A percentile compares a stretch with the other conserved stretches of the same genome.
Evolutionary conservation across 2,888 invertebrate genomes (phyloP).

Genomic region (Pedicia rivosa): DNA sequence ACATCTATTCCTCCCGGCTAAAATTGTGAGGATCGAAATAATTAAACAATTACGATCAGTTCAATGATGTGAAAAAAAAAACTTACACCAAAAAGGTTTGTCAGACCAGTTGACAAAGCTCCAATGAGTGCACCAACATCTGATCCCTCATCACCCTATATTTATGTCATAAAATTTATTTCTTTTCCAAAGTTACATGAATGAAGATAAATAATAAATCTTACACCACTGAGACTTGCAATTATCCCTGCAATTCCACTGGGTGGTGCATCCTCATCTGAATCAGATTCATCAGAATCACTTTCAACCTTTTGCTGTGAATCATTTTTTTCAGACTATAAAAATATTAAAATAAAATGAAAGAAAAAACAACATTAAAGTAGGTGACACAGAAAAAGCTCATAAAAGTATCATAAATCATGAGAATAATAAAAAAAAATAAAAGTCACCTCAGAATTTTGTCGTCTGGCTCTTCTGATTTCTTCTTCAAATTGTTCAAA

Average conservation of each 20-base stretch:
- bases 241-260: constrained; percentile 27
- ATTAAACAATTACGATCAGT: background rate
- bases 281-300: constrained; percentile 1
- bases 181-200: background rate
- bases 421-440: no score
- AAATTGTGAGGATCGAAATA: background rate
- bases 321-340: no score
- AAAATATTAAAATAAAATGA: no score
- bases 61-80: no score
- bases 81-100: constrained; percentile 28
- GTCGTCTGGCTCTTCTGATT: no score
- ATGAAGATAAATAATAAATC: constrained; percentile 9
- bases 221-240: constrained; percentile 28
- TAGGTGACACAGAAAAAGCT: no score
- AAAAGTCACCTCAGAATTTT: no score
- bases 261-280: constrained; percentile 9
- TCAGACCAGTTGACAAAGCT: constrained; percentile 25
- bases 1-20: constrained; percentile 29
- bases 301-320: no score
- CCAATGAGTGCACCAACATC: constrained; percentile 30
- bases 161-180: background rate
- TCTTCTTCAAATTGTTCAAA: no score
- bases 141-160: constrained; percentile 28
- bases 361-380: no score
- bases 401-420: no score